phyloP scores from a whole-genome alignment of 2,888 invertebrate genomes.

The Dolichomitus sp. region DNA sequence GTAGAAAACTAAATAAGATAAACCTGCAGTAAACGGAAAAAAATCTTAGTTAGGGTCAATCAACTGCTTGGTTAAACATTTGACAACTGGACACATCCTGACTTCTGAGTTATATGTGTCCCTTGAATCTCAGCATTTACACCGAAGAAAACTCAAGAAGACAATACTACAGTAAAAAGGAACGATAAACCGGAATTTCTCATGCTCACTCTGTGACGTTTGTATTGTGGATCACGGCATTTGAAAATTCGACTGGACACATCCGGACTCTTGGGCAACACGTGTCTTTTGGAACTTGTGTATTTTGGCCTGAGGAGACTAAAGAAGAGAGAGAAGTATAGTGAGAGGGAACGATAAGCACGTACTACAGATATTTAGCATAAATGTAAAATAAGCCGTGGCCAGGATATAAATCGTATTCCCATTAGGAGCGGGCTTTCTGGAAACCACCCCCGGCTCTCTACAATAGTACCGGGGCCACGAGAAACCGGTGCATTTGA shows the following conservation, averaged over 20 bases:
- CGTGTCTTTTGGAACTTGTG: slow-evolving; percentile 33
- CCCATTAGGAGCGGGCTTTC: slow-evolving; percentile 80
- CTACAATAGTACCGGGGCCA: slow-evolving; percentile 19
- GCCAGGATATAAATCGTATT: slow-evolving; percentile 84
- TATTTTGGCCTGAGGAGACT: background rate
- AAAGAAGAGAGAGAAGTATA: background rate
- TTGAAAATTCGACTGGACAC: slow-evolving; percentile 55
- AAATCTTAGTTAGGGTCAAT: too few species aligned
- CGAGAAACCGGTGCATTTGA: slow-evolving; percentile 79
- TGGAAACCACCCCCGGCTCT: slow-evolving; percentile 30
- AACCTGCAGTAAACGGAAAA: too few species aligned
- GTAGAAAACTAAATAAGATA: too few species aligned
- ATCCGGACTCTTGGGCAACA: slow-evolving; percentile 31
- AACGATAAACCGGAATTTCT: too few species aligned
- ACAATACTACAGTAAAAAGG: too few species aligned
- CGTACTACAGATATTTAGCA: slow-evolving; percentile 79
- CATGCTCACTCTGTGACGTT: background rate
- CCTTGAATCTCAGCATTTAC: too few species aligned
- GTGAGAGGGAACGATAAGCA: slow-evolving; percentile 64
- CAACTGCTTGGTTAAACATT: too few species aligned
- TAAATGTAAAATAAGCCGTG: slow-evolving; percentile 82
- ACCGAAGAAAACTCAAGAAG: too few species aligned
- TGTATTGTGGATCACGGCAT: slow-evolving; percentile 7
- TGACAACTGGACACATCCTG: too few species aligned
- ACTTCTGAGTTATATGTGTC: too few species aligned